These are phyloP conservation scores for Cherax destructor DNA, from an alignment of 1,140 invertebrate genomes.

Conservation along the genomic window DNA sequence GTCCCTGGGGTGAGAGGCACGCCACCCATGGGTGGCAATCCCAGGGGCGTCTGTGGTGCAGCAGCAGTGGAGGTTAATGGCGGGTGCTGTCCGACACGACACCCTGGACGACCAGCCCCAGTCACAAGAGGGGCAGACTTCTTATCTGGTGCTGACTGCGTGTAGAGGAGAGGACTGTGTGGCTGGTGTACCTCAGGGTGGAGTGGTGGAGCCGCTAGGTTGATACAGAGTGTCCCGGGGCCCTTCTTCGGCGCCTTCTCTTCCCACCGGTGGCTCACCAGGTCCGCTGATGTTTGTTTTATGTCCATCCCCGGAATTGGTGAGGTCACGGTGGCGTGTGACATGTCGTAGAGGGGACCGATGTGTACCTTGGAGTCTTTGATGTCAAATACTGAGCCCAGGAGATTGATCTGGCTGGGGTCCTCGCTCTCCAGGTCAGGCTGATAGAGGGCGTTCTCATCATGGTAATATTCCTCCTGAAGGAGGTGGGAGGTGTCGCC, in stretches of 20 bases:
- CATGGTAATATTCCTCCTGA: conserved; percentile 1
- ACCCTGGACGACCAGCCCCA: neutral
- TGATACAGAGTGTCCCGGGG: neutral
- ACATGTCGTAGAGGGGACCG: conserved; percentile 16
- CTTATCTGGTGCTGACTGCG: neutral
- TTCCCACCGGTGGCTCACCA: neutral
- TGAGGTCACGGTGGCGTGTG: neutral
- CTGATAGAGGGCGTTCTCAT: neutral
- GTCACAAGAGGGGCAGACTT: neutral
- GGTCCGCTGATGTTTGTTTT: neutral
- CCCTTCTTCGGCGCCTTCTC: neutral
- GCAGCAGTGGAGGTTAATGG: neutral
- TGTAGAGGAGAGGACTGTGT: conserved; percentile 17
- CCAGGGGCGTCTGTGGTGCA: neutral
- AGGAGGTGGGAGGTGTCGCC: neutral
- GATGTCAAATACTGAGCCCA: neutral
- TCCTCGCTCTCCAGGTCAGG: neutral
- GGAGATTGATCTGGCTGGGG: neutral
- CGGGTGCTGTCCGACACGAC: neutral
- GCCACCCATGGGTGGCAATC: neutral
- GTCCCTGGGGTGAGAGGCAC: neutral
- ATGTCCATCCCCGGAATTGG: neutral
- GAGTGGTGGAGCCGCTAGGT: conserved; percentile 13
- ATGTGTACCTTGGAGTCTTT: conserved; percentile 7
- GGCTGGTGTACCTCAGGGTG: neutral